phyloP scores from a whole-genome alignment of 2,888 invertebrate genomes.

The Synergus gifuensis region DNA sequence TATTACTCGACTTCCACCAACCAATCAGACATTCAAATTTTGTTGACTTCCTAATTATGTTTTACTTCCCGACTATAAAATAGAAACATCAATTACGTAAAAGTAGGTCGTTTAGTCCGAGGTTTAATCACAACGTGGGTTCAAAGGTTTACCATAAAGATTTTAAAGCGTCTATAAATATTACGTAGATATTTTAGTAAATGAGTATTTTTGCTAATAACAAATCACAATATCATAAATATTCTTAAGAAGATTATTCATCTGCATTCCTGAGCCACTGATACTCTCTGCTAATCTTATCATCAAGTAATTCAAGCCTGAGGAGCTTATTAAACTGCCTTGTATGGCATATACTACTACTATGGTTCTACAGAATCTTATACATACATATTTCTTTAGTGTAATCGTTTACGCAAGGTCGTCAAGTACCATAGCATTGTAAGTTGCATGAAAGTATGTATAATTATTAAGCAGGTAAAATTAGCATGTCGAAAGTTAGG shows the following conservation, averaged over 20 bases:
- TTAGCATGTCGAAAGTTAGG: background rate
- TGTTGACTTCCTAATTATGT: constrained; percentile 29
- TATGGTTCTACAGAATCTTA: background rate
- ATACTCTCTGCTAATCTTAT: too few relatives aligned
- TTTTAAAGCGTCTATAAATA: too few relatives aligned
- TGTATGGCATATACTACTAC: background rate
- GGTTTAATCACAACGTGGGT: background rate
- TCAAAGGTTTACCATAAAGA: background rate
- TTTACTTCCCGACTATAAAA: constrained; percentile 24
- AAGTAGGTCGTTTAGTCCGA: constrained; percentile 2
- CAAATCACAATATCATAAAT: too few relatives aligned
- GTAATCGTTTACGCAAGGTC: background rate
- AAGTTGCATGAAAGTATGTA: background rate
- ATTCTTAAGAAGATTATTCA: too few relatives aligned
- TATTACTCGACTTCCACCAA: constrained; percentile 33
- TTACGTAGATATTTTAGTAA: too few relatives aligned
- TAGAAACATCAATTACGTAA: background rate
- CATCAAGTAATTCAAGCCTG: too few relatives aligned
- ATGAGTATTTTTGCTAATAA: too few relatives aligned
- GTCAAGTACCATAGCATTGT: too few relatives aligned
- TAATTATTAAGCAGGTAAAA: background rate
- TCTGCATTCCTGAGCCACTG: too few relatives aligned
- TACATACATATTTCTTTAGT: background rate
- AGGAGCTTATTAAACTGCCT: background rate
- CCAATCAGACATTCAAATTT: constrained; percentile 29